These are phyloP conservation scores for Antheraea mylitta DNA, from an alignment of 1,140 invertebrate species.

Conservation along the genomic window DNA sequence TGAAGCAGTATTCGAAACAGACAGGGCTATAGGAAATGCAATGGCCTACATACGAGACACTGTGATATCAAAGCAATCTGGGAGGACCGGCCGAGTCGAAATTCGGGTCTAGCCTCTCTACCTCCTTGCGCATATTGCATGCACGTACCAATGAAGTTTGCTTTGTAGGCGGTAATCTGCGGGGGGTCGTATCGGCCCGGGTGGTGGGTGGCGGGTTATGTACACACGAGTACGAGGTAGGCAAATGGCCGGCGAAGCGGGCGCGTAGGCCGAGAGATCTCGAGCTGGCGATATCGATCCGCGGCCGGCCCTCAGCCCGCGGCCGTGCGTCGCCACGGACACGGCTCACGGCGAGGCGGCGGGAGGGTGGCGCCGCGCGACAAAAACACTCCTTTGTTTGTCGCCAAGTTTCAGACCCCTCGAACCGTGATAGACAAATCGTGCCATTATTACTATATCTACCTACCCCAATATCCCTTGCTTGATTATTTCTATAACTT, in stretches of 20 bases:
- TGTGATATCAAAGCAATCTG: slow-evolving; percentile 70
- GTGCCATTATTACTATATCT: background rate
- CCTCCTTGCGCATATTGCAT: slow-evolving; percentile 76
- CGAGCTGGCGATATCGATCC: slow-evolving; percentile 66
- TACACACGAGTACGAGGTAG: slow-evolving; percentile 75
- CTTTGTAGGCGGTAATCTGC: slow-evolving; percentile 77
- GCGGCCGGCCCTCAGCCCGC: slow-evolving; percentile 53
- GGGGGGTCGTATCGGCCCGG: slow-evolving; percentile 64
- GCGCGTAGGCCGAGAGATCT: slow-evolving; percentile 72
- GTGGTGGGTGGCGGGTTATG: slow-evolving; percentile 69
- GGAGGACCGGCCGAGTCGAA: slow-evolving; percentile 51
- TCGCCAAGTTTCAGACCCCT: slow-evolving; percentile 15
- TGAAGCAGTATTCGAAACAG: slow-evolving; percentile 35
- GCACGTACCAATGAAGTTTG: slow-evolving; percentile 77
- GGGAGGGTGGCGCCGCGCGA: slow-evolving; percentile 58
- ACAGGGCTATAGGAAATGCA: slow-evolving; percentile 49
- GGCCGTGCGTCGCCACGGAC: slow-evolving; percentile 61
- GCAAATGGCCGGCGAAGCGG: slow-evolving; percentile 71
- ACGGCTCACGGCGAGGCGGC: slow-evolving; percentile 38
- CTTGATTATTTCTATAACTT: no score
- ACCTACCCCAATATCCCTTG: background rate
- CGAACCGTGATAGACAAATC: slow-evolving; percentile 26
- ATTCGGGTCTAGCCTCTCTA: slow-evolving; percentile 43
- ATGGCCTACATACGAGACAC: slow-evolving; percentile 45
- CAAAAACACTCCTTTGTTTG: slow-evolving; percentile 74